A percentile compares a stretch with the other conserved stretches of the same genome.
phyloP scores from a whole-genome alignment of 2,888 invertebrate genomes.

The Onthophagus sagittarius region DNA sequence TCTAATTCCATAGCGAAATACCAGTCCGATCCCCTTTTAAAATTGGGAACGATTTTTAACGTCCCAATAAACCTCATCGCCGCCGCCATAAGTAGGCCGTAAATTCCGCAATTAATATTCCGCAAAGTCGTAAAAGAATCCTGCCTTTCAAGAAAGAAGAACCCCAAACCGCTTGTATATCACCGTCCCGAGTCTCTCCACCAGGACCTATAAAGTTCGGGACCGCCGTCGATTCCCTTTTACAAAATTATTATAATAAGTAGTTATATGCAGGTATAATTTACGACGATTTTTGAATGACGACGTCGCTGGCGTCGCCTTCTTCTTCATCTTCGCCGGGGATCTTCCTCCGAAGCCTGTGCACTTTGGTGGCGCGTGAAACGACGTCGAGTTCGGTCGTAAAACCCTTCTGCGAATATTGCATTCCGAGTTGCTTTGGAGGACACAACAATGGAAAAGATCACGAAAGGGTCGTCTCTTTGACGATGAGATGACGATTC shows the following conservation, averaged over 20 bases:
- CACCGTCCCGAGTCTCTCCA: constrained; percentile 32
- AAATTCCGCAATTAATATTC: constrained; percentile 24
- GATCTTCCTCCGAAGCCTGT: neutral
- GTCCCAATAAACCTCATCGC: constrained; percentile 1
- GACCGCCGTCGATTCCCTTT: constrained; percentile 28
- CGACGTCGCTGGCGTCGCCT: constrained; percentile 14
- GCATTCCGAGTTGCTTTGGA: neutral
- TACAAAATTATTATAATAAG: constrained; percentile 41
- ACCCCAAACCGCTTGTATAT: constrained; percentile 24
- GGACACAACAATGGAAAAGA: constrained; percentile 9
- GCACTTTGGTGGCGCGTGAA: neutral
- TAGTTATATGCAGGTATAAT: constrained; percentile 36
- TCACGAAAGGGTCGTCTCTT: neutral
- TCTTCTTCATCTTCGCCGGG: too few relatives aligned
- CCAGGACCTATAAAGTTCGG: constrained; percentile 37
- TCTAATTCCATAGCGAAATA: neutral
- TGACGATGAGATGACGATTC: neutral
- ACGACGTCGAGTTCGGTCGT: neutral
- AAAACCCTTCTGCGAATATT: constrained; percentile 13
- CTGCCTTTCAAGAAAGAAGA: constrained; percentile 13
- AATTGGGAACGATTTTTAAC: constrained; percentile 4
- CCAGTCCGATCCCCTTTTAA: neutral
- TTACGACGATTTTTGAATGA: constrained; percentile 34
- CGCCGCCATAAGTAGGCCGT: constrained; percentile 13
- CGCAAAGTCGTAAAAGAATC: constrained; percentile 21